phyloP scores from a whole-genome alignment of 2,797 vertebrate genomes.

The Enteromius argenteus region DNA sequence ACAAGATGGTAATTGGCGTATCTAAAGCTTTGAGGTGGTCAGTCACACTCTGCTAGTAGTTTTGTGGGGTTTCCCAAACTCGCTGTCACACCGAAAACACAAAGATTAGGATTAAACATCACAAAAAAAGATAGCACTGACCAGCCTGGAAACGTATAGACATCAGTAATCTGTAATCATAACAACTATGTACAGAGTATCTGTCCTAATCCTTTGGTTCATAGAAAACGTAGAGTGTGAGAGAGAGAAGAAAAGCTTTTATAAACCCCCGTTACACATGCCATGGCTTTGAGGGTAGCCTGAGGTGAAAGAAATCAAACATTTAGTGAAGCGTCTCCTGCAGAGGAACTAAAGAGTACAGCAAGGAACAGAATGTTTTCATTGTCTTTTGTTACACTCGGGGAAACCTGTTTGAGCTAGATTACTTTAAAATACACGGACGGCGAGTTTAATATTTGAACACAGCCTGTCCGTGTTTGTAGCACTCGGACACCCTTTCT shows the following conservation, averaged over 20 bases:
- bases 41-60: background rate
- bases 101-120: slow-evolving; percentile 56
- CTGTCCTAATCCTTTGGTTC: slow-evolving; percentile 53
- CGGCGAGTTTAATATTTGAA: slow-evolving; percentile 42
- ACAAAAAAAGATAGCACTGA: slow-evolving; percentile 46
- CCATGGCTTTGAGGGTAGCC: slow-evolving; percentile 62
- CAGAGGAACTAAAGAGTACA: slow-evolving; percentile 58
- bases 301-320: slow-evolving; percentile 60
- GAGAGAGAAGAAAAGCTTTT: slow-evolving; percentile 49
- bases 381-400: slow-evolving; percentile 60
- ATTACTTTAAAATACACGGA: slow-evolving; percentile 44
- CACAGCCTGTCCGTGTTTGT: slow-evolving; percentile 2
- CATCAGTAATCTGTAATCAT: slow-evolving; percentile 54
- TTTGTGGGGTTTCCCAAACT: background rate
- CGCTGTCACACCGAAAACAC: background rate
- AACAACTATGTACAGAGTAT: slow-evolving; percentile 48
- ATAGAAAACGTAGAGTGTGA: slow-evolving; percentile 41
- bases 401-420: slow-evolving; percentile 46
- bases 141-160: slow-evolving; percentile 51
- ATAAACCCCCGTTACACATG: slow-evolving; percentile 55
- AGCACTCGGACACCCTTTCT: background rate
- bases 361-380: slow-evolving; percentile 62
- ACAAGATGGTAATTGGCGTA: slow-evolving; percentile 18
- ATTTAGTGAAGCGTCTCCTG: slow-evolving; percentile 58
- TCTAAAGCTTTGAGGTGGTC: slow-evolving; percentile 16